Evolutionary conservation across 2,797 vertebrate genomes (phyloP).

Genomic region (Atherinosoma microstoma): DNA sequence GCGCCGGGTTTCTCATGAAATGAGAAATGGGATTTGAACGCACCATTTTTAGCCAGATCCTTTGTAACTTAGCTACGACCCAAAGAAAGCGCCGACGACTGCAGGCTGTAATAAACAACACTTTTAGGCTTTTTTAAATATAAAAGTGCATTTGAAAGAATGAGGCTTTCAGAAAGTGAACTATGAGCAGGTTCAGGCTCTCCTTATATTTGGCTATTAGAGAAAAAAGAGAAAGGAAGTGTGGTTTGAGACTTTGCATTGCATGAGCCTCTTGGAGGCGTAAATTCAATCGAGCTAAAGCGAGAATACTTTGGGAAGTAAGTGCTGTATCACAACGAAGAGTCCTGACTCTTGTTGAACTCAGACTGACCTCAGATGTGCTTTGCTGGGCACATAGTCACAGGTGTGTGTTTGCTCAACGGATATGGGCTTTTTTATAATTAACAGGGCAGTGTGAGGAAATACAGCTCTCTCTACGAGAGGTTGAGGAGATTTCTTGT

Average conservation of each 20-base stretch:
- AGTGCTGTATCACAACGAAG: conserved; percentile 50
- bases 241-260: conserved; percentile 68
- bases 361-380: conserved; percentile 61
- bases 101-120: conserved; percentile 21
- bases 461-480: conserved; percentile 29
- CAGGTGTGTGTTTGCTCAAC: conserved; percentile 35
- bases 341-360: conserved; percentile 29
- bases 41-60: conserved; percentile 7
- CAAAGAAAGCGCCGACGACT: too few relatives aligned
- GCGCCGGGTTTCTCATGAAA: conserved; percentile 31
- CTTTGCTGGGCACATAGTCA: conserved; percentile 55
- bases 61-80: conserved; percentile 24
- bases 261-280: conserved; percentile 49
- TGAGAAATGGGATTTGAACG: conserved; percentile 42
- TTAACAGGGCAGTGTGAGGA: conserved; percentile 42
- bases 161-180: conserved; percentile 60
- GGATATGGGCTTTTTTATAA: conserved; percentile 38
- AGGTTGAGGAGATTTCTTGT: conserved; percentile 33
- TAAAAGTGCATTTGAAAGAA: conserved; percentile 63
- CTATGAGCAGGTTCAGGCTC: conserved; percentile 49
- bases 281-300: conserved; percentile 55
- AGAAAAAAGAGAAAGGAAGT: conserved; percentile 36
- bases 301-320: conserved; percentile 52
- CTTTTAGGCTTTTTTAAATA: conserved; percentile 16
- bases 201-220: conserved; percentile 58